Percentiles rank a stretch among this genome's conserved stretches.
Evolutionary conservation across 2,797 vertebrate genomes (phyloP).

Genomic region (Simalia tracyae): DNA sequence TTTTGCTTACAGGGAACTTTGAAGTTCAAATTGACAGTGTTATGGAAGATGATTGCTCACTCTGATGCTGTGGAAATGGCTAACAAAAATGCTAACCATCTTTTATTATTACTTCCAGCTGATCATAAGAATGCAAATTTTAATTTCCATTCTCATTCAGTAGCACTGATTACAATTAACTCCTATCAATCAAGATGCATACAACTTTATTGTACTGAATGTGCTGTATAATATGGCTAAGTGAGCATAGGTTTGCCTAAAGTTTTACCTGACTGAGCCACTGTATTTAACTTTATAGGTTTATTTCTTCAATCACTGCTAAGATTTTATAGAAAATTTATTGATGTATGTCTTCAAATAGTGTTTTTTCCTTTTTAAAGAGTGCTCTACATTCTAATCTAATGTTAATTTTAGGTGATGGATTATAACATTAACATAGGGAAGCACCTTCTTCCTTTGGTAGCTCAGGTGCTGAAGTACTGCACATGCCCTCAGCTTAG

Average conservation of each 20-base stretch:
- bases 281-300: not conserved
- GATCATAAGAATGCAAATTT: constrained; percentile 2
- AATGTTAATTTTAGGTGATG: constrained; percentile 85
- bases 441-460: constrained; percentile 96
- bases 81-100: not conserved
- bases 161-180: not conserved
- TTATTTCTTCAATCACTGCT: not conserved
- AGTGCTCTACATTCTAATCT: constrained; percentile 34
- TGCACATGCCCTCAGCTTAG: constrained; percentile 95
- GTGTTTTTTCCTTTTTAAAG: not conserved
- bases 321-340: not conserved
- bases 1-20: not conserved
- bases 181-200: not conserved
- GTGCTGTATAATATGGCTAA: not conserved
- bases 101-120: constrained; percentile 7
- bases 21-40: constrained; percentile 2
- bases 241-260: not conserved
- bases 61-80: not conserved
- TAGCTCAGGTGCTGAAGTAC: constrained; percentile 97
- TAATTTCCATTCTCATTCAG: not conserved
- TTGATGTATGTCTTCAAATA: not conserved
- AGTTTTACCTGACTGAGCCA: not conserved
- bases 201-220: not conserved
- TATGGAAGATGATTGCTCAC: not conserved
- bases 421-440: constrained; percentile 96